Percentiles rank a stretch among this genome's conserved stretches.
These are phyloP conservation scores for Sinocyclocheilus grahami DNA, from an alignment of 2,113 vertebrate genomes.

Conservation along the genomic window DNA sequence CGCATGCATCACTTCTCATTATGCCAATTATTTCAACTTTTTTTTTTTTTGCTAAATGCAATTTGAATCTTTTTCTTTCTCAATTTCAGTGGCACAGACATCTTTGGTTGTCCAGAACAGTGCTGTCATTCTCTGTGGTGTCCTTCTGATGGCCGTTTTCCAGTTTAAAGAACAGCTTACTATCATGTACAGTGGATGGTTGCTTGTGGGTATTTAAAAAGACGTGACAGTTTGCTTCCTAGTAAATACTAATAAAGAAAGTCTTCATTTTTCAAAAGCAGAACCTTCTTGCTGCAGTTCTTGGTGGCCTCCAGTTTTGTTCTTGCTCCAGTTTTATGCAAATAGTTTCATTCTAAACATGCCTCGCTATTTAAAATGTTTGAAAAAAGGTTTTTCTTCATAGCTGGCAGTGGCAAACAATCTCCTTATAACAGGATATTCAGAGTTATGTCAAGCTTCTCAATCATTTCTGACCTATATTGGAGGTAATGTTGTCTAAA, in stretches of 20 bases:
- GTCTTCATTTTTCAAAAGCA: neutral
- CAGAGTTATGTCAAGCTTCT: neutral
- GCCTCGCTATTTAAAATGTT: neutral
- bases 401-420: neutral
- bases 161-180: slow-evolving; percentile 85
- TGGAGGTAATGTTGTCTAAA: neutral
- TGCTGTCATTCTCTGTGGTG: slow-evolving; percentile 90
- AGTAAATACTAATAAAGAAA: neutral
- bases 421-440: neutral
- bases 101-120: slow-evolving; percentile 94
- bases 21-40: neutral
- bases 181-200: slow-evolving; percentile 90
- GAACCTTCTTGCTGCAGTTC: neutral
- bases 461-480: neutral
- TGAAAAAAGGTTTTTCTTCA: neutral
- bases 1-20: neutral
- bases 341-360: neutral
- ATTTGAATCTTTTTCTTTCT: neutral
- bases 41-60: neutral
- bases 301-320: neutral
- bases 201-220: slow-evolving; percentile 84
- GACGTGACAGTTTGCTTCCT: neutral
- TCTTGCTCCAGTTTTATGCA: neutral
- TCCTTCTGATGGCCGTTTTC: slow-evolving; percentile 96
- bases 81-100: slow-evolving; percentile 87